Evolutionary conservation across 2,888 invertebrate genomes (phyloP).

Genomic region (Protonemura montana): DNA sequence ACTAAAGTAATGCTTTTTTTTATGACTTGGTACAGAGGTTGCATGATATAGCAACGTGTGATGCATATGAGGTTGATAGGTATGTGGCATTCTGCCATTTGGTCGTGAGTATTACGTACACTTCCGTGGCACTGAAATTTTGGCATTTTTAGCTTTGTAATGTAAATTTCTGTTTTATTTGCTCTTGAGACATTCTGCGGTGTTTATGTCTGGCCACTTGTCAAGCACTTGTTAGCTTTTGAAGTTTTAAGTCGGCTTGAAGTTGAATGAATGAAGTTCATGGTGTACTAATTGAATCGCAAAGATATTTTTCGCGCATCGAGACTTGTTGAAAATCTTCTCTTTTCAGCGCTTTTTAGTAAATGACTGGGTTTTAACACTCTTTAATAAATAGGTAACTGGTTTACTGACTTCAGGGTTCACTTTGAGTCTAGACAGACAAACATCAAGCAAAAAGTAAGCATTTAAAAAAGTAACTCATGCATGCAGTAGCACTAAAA

Average conservation of each 20-base stretch:
- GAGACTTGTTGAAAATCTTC: not conserved
- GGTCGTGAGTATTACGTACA: not conserved
- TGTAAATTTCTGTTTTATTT: not conserved
- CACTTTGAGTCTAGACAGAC: not conserved
- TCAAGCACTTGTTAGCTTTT: slow-evolving; percentile 7
- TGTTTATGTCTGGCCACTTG: slow-evolving; percentile 7
- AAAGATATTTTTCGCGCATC: not conserved
- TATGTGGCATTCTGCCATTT: not conserved
- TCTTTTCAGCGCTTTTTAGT: no score
- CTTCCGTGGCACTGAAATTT: not conserved
- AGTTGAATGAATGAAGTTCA: slow-evolving; percentile 7
- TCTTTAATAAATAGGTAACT: not conserved
- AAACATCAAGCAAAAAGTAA: not conserved
- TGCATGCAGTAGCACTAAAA: not conserved
- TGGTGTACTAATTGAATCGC: not conserved
- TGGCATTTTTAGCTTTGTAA: not conserved
- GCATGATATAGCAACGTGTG: not conserved
- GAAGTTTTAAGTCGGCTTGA: not conserved
- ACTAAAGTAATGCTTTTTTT: not conserved
- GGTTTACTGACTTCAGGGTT: not conserved
- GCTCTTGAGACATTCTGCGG: not conserved
- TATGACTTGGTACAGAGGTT: not conserved
- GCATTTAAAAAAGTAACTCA: not conserved
- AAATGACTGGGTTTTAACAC: no score
- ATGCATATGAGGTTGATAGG: not conserved